These are phyloP conservation scores for Fregetta grallaria DNA, from an alignment of 2,113 vertebrate genomes.

Conservation along the genomic window DNA sequence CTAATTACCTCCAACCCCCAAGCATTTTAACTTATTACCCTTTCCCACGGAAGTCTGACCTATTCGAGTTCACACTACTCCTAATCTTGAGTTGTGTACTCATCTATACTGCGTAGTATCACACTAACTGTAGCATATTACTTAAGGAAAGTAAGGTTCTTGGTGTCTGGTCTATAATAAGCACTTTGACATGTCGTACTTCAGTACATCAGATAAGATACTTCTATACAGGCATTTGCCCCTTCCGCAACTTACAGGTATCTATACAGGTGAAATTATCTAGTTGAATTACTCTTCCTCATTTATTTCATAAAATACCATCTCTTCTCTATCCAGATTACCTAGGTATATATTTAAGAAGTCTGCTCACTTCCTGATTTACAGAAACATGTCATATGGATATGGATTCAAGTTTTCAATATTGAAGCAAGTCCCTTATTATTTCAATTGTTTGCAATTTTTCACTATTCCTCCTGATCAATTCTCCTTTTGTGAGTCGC, in stretches of 20 bases:
- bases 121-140: neutral
- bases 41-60: constrained; percentile 5
- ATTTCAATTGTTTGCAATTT: neutral
- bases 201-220: neutral
- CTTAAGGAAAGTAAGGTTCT: neutral
- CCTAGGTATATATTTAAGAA: neutral
- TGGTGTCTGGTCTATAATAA: neutral
- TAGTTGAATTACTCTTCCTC: neutral
- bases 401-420: neutral
- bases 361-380: neutral
- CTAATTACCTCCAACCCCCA: neutral
- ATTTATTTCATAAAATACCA: neutral
- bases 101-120: neutral
- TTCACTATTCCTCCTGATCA: neutral
- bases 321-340: neutral
- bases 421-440: neutral
- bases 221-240: neutral
- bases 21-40: neutral
- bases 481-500: neutral
- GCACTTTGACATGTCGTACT: neutral
- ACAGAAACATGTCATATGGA: neutral
- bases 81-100: neutral
- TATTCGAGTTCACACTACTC: neutral
- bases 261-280: neutral
- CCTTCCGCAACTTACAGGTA: neutral